Evolutionary conservation across 2,113 vertebrate genomes (phyloP).

Genomic region (Phrynocephalus versicolor): DNA sequence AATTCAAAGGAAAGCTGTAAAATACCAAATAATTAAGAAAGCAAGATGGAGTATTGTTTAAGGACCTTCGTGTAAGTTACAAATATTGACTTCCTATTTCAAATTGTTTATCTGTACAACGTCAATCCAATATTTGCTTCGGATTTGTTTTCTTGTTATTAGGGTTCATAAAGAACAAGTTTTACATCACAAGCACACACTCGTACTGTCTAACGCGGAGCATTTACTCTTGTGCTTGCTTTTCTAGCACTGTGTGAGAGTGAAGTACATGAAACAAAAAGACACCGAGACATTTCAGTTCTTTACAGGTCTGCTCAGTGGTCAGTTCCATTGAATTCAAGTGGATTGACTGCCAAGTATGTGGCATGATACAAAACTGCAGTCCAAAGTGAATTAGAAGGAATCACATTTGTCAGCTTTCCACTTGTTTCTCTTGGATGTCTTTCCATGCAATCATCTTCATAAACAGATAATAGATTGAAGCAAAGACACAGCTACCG

Average conservation of each 20-base stretch:
- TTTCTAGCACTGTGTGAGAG: slow-evolving; percentile 10
- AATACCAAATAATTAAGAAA: background rate
- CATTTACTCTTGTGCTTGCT: background rate
- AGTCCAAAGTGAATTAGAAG: background rate
- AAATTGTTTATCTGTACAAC: background rate
- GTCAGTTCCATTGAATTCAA: background rate
- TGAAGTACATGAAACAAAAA: background rate
- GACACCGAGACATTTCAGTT: background rate
- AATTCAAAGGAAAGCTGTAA: background rate
- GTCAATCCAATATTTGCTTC: background rate
- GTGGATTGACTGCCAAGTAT: background rate
- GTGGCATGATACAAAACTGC: background rate
- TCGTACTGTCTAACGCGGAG: background rate
- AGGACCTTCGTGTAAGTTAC: background rate
- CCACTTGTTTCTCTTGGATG: slow-evolving; percentile 10
- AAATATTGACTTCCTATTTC: background rate
- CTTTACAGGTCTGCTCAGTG: background rate
- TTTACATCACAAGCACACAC: background rate
- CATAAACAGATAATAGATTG: background rate
- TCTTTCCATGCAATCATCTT: background rate
- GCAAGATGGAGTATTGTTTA: background rate
- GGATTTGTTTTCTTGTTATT: background rate
- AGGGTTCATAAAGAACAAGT: too few species aligned
- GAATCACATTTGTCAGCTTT: background rate
- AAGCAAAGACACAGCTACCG: background rate